Evolutionary conservation across 2,797 vertebrate species (phyloP), one percentile per base, ranked within the genome.

Genomic region (Tragopan temminckii): DNA sequence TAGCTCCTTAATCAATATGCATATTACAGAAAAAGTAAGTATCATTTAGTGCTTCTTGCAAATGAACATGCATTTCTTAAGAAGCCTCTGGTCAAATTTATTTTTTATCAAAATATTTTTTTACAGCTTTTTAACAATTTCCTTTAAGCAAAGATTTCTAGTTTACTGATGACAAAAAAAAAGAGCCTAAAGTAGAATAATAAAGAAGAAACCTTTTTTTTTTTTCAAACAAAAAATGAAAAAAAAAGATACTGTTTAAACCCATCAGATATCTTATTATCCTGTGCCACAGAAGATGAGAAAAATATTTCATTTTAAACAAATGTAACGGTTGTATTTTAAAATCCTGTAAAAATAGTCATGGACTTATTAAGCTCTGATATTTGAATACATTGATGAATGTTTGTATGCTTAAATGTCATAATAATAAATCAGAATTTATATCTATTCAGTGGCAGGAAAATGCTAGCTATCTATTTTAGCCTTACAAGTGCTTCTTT

Each of bases 1-100:
- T 80, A 84, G 8, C 13, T 63, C 21, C 66, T 59, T 72, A 63
- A 91, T 91, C 62, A 93, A 90, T 94, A 94, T 86, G 52, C 29
- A 88, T 57, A 79, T 17, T 84, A 68, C 48, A 86, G 24, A n/a
- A 61, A 80, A 93, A 90, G 15, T n/a, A 83, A 2, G 15, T 48
- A 46, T 61, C 84, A 68, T 27, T 5, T 45, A 84, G 43, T 79
- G 7, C 1, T 3, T 70, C 23, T 79, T 67, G 18, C 12, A 94
- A 84, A 94, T 66, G 15, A 81, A 67, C 8, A 58, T 11, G 1
- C 5, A 79, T 58, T 59, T 66, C 13, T 77, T 53, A 64, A 9
- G 14, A 89, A 75, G 24, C 75, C 25, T 24, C 7, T 35, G 10
- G 20, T 57, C 29, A 61, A 55, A 68, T 67, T 38, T 59, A 20